These are phyloP conservation scores for Avahi laniger DNA, from an alignment of 2,797 vertebrate species.

Conservation along the genomic window DNA sequence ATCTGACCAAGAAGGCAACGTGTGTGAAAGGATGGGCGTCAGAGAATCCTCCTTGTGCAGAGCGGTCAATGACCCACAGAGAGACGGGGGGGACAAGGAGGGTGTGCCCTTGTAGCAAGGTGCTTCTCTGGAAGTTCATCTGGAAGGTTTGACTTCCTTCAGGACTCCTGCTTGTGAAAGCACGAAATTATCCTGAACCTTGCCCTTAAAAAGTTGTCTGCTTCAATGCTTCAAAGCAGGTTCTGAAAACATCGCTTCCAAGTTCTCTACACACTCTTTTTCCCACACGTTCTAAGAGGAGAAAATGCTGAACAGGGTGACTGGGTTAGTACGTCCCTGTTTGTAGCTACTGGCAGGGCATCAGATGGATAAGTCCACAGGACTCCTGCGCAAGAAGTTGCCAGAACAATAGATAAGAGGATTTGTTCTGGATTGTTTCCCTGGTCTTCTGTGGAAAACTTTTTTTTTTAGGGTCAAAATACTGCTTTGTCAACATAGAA, in stretches of 20 bases:
- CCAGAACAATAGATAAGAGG: slow-evolving; percentile 95
- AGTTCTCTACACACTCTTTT: background rate
- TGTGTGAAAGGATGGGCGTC: fast-evolving
- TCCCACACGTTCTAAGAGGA: background rate
- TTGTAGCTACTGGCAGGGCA: background rate
- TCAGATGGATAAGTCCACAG: background rate
- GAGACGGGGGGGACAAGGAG: background rate
- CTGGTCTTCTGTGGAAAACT: slow-evolving; percentile 89
- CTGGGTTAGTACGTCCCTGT: background rate
- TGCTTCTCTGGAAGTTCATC: background rate
- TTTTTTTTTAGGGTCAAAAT: slow-evolving; percentile 94
- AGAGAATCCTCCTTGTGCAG: background rate
- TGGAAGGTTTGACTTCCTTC: background rate
- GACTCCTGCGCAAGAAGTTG: slow-evolving; percentile 91
- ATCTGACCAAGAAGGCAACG: background rate
- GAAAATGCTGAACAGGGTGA: background rate
- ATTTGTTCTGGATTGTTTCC: slow-evolving; percentile 95
- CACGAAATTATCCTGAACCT: background rate
- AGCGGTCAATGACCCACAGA: background rate
- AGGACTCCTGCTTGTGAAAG: too few relatives aligned
- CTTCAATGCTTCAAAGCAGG: background rate
- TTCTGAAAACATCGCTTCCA: background rate
- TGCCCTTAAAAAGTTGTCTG: background rate
- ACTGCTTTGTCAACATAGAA: slow-evolving; percentile 95
- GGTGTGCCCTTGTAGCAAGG: background rate